Conservation (phyloP, 2,888 invertebrate genomes). For the Hololepta plana region DNA sequence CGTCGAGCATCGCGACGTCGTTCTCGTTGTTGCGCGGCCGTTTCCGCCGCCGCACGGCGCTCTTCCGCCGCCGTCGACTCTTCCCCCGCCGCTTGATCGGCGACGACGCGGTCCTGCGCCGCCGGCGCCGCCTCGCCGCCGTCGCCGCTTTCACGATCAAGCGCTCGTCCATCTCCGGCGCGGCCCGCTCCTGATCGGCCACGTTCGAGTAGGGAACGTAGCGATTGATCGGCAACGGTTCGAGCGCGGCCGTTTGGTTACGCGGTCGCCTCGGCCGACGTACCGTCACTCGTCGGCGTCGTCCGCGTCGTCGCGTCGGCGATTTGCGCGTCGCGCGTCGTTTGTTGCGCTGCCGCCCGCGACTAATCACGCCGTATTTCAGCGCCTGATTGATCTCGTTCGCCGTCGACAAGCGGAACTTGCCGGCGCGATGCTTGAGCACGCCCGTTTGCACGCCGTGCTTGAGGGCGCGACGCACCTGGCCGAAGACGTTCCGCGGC, state of each 20-base stretch:
- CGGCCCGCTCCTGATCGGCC: too few species aligned
- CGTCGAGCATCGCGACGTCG: background rate
- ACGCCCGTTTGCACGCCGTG: constrained; percentile 10
- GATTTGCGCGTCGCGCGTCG: too few species aligned
- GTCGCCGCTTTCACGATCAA: constrained; percentile 3
- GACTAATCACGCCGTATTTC: too few species aligned
- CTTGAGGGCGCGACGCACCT: constrained; percentile 10
- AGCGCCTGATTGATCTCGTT: constrained; percentile 1
- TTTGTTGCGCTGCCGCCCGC: too few species aligned
- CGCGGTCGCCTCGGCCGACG: too few species aligned
- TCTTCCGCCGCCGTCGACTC: background rate
- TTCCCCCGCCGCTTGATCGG: background rate
- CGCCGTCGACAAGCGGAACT: constrained; percentile 3
- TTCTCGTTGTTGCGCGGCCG: background rate
- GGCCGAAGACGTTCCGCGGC: constrained; percentile 11
- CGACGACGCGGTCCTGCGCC: background rate
- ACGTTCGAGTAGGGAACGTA: too few species aligned
- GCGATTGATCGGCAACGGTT: too few species aligned
- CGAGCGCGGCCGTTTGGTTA: too few species aligned
- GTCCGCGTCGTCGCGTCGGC: too few species aligned
- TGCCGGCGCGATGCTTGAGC: constrained; percentile 10
- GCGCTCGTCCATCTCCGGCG: too few species aligned
- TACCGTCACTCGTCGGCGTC: too few species aligned
- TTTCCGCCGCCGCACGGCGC: constrained; percentile 1
- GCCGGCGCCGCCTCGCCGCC: background rate